Evolutionary conservation across 1,140 invertebrate species (phyloP), one percentile per base, ranked within the genome.

Genomic region (Zaprionus camerounensis): DNA sequence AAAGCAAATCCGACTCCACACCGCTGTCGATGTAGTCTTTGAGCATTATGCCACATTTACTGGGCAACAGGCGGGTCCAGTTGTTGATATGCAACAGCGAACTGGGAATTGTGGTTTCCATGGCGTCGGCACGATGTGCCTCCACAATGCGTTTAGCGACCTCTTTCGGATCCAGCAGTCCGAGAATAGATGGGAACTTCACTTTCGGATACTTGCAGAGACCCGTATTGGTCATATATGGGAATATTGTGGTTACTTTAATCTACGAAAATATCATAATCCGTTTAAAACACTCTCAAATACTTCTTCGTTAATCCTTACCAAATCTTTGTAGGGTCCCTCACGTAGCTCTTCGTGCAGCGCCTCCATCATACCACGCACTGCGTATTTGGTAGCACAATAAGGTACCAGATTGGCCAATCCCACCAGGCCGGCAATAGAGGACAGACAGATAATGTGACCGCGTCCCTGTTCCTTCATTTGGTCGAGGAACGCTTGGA

Each of bases 171-270:
- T 95, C 93, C 20, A 96, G 93, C 53, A 97, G 93, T 46, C 94
- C 93, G 93, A 97, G 94, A 41, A 97, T 75, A n/a, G 92, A 94
- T 0, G 96, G 94, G 92, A 97, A 97, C 81, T 95, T 96, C 38
- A 96, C 95, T 82, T 94, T 95, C 0, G 96, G 96, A 70, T 96
- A 95, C 82, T 97, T 96, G 81, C 96, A 96, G 1, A 98, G 93
- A 2, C 97, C 97, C 1, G 97, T 98, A 83, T 97, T 95, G 5
- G 97, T 96, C 92, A 97, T 96, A 82, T 96, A 97, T 0, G 97
- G 97, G 91, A 95, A 98, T 66, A 98, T 95, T 0, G 95, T 95
- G 0, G 97, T 98, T 46, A 97, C 94, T 80, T 96, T 95, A n/a
- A 98, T 95, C 91, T 96, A 0, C 31, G 11, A 26, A 15, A 9